These are phyloP conservation scores for Pyrrhosoma nymphula DNA, from an alignment of 2,888 invertebrate genomes.

Conservation along the genomic window DNA sequence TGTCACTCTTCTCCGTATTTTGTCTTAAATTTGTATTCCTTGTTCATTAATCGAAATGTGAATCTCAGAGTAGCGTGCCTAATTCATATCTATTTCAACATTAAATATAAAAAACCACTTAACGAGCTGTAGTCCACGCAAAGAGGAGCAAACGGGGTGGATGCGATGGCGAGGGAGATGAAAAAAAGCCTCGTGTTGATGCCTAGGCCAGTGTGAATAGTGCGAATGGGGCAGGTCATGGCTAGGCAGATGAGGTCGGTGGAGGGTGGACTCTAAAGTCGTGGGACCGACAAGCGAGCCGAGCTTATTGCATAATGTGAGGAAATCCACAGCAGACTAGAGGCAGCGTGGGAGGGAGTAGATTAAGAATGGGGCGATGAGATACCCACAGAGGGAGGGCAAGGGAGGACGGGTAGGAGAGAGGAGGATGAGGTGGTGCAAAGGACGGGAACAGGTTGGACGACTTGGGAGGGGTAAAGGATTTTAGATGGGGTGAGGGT, in stretches of 20 bases:
- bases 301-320: slow-evolving; percentile 20
- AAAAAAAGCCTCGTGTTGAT: neutral
- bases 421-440: neutral
- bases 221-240: no score
- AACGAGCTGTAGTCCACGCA: neutral
- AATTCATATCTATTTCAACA: no score
- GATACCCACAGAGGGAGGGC: neutral
- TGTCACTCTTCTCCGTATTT: no score
- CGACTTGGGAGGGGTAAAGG: no score
- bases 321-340: neutral
- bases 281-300: neutral
- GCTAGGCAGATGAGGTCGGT: neutral
- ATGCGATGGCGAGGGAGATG: neutral
- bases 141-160: neutral
- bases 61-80: no score
- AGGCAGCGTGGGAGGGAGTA: neutral
- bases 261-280: neutral
- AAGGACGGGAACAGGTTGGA: no score
- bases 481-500: no score
- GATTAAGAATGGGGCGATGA: slow-evolving; percentile 18
- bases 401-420: neutral
- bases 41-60: no score
- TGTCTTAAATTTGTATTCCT: no score
- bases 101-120: no score
- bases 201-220: no score